Conservation (phyloP, 1,140 invertebrate genomes). For the Druon quercuslanigerum region DNA sequence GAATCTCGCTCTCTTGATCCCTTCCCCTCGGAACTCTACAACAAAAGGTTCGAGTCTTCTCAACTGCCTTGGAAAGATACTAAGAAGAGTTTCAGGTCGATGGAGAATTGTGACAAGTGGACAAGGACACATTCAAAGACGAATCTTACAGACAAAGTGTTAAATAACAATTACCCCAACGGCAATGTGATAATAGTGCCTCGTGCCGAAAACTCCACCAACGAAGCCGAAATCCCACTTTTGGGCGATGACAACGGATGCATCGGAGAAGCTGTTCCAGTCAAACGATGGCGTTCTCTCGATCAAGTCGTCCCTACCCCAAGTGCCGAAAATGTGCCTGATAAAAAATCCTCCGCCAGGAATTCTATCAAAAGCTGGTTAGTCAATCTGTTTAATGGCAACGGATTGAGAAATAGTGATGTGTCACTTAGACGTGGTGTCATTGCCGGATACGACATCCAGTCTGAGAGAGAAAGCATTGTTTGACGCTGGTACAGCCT, state of each 20-base stretch:
- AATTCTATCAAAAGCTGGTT: conserved; percentile 82
- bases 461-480: conserved; percentile 75
- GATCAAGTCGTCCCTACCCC: conserved; percentile 79
- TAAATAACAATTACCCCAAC: conserved; percentile 78
- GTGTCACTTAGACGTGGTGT: conserved; percentile 79
- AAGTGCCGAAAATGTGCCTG: conserved; percentile 70
- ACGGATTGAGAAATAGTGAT: conserved; percentile 79
- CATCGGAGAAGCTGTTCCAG: conserved; percentile 72
- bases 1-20: conserved; percentile 76
- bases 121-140: conserved; percentile 42
- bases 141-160: conserved; percentile 63
- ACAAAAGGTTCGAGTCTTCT: conserved; percentile 42
- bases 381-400: conserved; percentile 81
- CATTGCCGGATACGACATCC: conserved; percentile 71
- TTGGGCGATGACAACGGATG: conserved; percentile 69
- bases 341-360: conserved; percentile 75
- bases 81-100: conserved; percentile 63
- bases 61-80: conserved; percentile 57
- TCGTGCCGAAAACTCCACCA: conserved; percentile 60
- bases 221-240: conserved; percentile 63
- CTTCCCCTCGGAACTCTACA: conserved; percentile 62
- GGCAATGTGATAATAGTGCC: conserved; percentile 73
- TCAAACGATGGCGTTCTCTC: conserved; percentile 86
- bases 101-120: conserved; percentile 74
- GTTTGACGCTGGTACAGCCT: conserved; percentile 63